Conservation (phyloP, 2,797 vertebrate genomes). For the Danio albolineatus region DNA sequence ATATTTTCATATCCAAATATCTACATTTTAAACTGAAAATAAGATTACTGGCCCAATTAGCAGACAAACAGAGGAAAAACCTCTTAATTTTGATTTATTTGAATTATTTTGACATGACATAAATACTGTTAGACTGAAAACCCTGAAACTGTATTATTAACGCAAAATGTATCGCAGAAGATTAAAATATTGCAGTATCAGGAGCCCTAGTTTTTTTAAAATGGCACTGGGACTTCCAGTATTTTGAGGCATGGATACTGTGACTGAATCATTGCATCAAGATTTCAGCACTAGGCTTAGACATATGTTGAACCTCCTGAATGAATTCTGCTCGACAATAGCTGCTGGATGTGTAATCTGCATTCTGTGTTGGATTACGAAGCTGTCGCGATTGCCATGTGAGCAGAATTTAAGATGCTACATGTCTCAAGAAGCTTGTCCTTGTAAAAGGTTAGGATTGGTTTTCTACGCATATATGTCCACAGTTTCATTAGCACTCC, state of each 20-base stretch:
- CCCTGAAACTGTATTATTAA: no score
- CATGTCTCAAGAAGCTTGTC: background rate
- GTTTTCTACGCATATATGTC: conserved; percentile 24
- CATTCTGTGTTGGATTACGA: background rate
- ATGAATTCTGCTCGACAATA: background rate
- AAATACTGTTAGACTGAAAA: no score
- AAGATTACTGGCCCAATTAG: no score
- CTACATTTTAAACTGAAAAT: no score
- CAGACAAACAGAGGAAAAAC: no score
- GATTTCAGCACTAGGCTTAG: background rate
- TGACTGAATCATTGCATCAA: background rate
- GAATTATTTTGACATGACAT: no score
- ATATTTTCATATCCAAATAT: no score
- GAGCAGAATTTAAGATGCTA: background rate
- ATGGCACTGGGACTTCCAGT: background rate
- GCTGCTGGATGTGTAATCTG: background rate
- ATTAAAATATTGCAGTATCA: no score
- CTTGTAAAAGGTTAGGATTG: conserved; percentile 32
- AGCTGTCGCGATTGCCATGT: conserved; percentile 5
- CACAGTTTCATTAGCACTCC: conserved; percentile 57
- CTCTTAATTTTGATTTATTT: no score
- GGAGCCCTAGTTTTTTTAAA: background rate
- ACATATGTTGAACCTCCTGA: background rate
- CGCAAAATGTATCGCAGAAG: no score
- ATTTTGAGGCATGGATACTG: background rate